These are phyloP conservation scores for Todus mexicanus DNA, from an alignment of 2,797 vertebrate species.

Conservation along the genomic window DNA sequence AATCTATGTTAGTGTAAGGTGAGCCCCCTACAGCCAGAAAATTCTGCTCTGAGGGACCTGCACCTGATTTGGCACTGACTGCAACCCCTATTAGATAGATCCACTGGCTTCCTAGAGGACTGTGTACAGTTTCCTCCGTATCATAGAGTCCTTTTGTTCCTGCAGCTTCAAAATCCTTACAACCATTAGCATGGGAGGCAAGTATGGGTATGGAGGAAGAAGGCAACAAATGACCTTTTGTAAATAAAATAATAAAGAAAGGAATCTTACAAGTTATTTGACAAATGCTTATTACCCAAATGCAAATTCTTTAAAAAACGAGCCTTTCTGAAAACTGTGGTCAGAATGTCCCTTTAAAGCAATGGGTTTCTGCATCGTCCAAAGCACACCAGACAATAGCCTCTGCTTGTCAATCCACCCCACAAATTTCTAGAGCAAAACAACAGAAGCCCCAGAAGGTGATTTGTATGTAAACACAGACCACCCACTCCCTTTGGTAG, in stretches of 20 bases:
- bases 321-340: not conserved
- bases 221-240: not conserved
- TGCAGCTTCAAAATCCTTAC: not conserved
- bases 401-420: not conserved
- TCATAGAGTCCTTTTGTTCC: not conserved
- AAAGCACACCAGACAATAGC: not conserved
- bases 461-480: not conserved
- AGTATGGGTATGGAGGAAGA: not conserved
- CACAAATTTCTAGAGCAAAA: not conserved
- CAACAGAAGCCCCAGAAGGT: not conserved
- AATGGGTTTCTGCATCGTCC: not conserved
- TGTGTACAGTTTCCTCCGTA: not conserved
- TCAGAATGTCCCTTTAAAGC: not conserved
- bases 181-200: not conserved
- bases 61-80: not conserved
- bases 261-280: not conserved
- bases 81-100: not conserved
- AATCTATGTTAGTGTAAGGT: not conserved
- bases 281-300: not conserved
- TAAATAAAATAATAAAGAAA: not conserved
- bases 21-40: not conserved
- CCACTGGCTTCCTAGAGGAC: not conserved
- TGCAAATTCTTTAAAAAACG: not conserved
- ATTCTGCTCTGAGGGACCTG: not conserved
- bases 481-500: not conserved